Evolutionary conservation across 2,113 vertebrate species (phyloP).

Genomic region (Rana temporaria): DNA sequence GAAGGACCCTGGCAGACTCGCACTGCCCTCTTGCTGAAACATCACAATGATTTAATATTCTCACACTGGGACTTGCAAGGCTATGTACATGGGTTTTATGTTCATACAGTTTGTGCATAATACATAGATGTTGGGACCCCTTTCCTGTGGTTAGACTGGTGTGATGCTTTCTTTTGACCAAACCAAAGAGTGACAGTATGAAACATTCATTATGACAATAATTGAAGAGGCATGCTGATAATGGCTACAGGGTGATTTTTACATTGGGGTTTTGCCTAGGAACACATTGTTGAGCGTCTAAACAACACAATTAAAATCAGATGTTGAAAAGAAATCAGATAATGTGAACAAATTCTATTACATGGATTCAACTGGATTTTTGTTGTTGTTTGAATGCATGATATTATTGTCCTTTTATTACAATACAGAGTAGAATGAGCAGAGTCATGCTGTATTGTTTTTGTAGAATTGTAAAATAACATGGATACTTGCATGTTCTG

Average conservation of each 20-base stretch:
- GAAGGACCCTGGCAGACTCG: slow-evolving; percentile 59
- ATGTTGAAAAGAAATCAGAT: slow-evolving; percentile 10
- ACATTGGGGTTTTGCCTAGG: slow-evolving; percentile 59
- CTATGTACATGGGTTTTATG: slow-evolving; percentile 42
- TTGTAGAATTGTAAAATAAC: too few relatives aligned
- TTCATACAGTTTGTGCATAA: slow-evolving; percentile 51
- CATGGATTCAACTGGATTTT: too few relatives aligned
- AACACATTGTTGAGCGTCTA: slow-evolving; percentile 68
- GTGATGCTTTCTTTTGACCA: slow-evolving; percentile 65
- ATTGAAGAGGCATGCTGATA: slow-evolving; percentile 70
- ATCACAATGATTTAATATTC: slow-evolving; percentile 73
- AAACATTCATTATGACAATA: slow-evolving; percentile 69
- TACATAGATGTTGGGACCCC: slow-evolving; percentile 48
- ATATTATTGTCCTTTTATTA: too few relatives aligned
- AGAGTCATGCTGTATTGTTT: too few relatives aligned
- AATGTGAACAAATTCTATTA: too few relatives aligned
- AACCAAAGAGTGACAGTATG: slow-evolving; percentile 62
- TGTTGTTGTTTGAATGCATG: too few relatives aligned
- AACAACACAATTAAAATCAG: slow-evolving; percentile 49
- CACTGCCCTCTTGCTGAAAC: slow-evolving; percentile 63
- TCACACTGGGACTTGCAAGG: slow-evolving; percentile 63
- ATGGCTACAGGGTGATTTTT: slow-evolving; percentile 71
- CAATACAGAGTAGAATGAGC: too few relatives aligned
- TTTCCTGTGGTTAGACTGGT: slow-evolving; percentile 15
- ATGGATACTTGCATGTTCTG: too few relatives aligned